Percentiles rank a stretch among this genome's conserved stretches.
Evolutionary conservation across 2,888 invertebrate species (phyloP).

Genomic region (Drosophila pullipes): DNA sequence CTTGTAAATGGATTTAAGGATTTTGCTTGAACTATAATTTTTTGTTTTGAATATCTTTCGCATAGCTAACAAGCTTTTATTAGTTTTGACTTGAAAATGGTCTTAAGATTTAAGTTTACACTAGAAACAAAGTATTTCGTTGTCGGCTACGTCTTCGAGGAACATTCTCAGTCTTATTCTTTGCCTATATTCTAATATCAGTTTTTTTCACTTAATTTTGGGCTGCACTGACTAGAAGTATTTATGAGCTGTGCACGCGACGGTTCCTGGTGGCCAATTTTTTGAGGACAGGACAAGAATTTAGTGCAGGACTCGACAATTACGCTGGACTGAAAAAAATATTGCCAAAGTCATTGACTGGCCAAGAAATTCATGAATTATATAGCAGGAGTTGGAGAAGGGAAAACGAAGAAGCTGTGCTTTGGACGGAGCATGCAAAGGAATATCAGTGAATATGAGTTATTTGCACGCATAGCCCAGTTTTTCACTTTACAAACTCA

Average conservation of each 20-base stretch:
- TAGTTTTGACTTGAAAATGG: neutral
- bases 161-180: neutral
- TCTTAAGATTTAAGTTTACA: neutral
- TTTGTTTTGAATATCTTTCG: neutral
- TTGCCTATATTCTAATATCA: neutral
- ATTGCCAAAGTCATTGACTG: slow-evolving; percentile 74
- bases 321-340: slow-evolving; percentile 56
- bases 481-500: slow-evolving; percentile 76
- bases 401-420: slow-evolving; percentile 7
- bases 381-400: slow-evolving; percentile 34
- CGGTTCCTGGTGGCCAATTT: slow-evolving; percentile 56
- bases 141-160: neutral
- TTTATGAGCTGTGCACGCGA: slow-evolving; percentile 67
- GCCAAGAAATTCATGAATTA: slow-evolving; percentile 69
- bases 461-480: slow-evolving; percentile 72
- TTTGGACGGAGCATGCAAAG: slow-evolving; percentile 17
- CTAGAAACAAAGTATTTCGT: neutral
- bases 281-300: slow-evolving; percentile 64
- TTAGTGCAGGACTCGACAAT: slow-evolving; percentile 63
- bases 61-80: neutral
- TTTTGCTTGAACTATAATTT: neutral
- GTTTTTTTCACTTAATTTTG: slow-evolving; percentile 10
- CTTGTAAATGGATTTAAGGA: neutral
- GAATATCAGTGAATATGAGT: slow-evolving; percentile 76
- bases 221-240: slow-evolving; percentile 57